Evolutionary conservation across 2,797 vertebrate species (phyloP).

Genomic region (Esox masquinongy): DNA sequence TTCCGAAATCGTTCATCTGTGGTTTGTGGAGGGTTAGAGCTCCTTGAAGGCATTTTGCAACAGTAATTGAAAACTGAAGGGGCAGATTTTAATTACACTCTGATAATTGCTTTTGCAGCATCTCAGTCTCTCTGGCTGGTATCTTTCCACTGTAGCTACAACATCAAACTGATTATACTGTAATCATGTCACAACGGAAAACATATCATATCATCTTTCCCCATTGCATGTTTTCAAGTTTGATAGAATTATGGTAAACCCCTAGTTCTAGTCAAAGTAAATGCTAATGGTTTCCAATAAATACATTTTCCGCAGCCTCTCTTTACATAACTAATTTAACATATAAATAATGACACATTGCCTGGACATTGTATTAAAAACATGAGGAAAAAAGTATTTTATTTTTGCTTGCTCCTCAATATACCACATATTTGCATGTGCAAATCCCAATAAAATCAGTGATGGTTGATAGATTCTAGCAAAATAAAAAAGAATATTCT

Average conservation of each 20-base stretch:
- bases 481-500: conserved; percentile 82
- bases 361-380: conserved; percentile 75
- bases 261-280: neutral
- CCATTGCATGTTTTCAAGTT: neutral
- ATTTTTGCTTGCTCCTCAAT: conserved; percentile 83
- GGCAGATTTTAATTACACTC: conserved; percentile 50
- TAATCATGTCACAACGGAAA: conserved; percentile 17
- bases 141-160: conserved; percentile 16
- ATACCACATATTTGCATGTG: conserved; percentile 80
- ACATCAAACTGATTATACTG: conserved; percentile 21
- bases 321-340: neutral
- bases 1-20: conserved; percentile 1
- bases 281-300: neutral
- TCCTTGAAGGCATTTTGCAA: conserved; percentile 42
- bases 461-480: conserved; percentile 86
- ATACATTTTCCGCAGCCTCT: neutral
- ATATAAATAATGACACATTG: conserved; percentile 55
- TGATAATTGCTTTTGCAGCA: conserved; percentile 54
- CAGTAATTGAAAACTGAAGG: conserved; percentile 46
- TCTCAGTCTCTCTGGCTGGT: conserved; percentile 25
- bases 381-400: conserved; percentile 80
- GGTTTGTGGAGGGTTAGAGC: conserved; percentile 30
- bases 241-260: neutral
- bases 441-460: conserved; percentile 86
- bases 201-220: neutral